Percentiles rank a stretch among this genome's conserved stretches.
Evolutionary conservation across 2,888 invertebrate species (phyloP).

Genomic region (Therioaphis trifolii): DNA sequence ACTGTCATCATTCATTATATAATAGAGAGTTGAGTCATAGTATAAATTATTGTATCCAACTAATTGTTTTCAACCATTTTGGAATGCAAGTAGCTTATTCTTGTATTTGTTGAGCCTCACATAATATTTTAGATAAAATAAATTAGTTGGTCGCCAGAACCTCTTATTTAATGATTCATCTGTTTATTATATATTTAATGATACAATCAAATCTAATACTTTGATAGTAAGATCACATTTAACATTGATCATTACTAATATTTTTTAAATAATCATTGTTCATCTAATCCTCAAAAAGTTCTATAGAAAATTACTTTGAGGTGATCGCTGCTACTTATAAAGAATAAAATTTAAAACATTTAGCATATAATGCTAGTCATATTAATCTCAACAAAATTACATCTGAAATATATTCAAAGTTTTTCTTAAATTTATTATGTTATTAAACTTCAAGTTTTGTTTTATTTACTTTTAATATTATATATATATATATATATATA

Average conservation of each 20-base stretch:
- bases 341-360: constrained; percentile 41
- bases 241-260: constrained; percentile 19
- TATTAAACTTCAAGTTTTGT: constrained; percentile 1
- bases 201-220: too few relatives aligned
- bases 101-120: too few relatives aligned
- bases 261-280: not conserved
- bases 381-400: constrained; percentile 42
- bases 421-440: constrained; percentile 28
- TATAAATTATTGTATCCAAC: too few relatives aligned
- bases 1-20: not conserved
- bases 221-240: constrained; percentile 10
- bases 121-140: too few relatives aligned
- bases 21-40: too few relatives aligned
- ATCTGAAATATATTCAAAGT: constrained; percentile 28
- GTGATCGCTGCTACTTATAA: constrained; percentile 35
- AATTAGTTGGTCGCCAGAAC: too few relatives aligned
- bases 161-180: too few relatives aligned
- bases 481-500: not conserved
- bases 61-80: too few relatives aligned
- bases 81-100: too few relatives aligned
- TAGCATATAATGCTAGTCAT: constrained; percentile 41
- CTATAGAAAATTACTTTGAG: not conserved
- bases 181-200: too few relatives aligned
- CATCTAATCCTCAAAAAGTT: not conserved
- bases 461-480: constrained; percentile 25